These are phyloP conservation scores for Acrocephalus arundinaceus DNA, from an alignment of 2,113 vertebrate genomes.

Conservation along the genomic window DNA sequence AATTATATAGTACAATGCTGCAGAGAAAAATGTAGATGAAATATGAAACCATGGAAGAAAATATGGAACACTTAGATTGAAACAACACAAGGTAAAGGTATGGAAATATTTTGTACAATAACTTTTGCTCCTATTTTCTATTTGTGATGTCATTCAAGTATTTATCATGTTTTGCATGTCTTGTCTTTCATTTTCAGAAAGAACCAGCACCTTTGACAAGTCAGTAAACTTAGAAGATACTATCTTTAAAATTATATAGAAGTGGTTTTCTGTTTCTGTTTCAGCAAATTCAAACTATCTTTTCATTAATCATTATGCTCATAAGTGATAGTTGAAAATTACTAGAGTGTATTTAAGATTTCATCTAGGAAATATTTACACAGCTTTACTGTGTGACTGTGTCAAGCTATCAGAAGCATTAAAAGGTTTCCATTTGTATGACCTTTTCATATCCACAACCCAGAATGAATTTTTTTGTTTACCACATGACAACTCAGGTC, in stretches of 20 bases:
- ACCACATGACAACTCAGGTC: neutral
- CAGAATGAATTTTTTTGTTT: neutral
- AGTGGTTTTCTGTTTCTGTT: neutral
- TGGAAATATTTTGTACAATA: neutral
- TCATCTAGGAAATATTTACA: neutral
- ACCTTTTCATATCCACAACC: neutral
- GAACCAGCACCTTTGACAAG: neutral
- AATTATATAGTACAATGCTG: neutral
- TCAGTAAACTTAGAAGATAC: neutral
- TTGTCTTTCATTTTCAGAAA: neutral
- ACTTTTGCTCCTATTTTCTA: neutral
- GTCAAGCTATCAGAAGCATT: neutral
- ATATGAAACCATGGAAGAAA: neutral
- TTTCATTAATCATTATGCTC: neutral
- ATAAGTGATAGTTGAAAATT: neutral
- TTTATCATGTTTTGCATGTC: neutral
- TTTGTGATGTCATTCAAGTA: neutral
- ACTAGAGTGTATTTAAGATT: neutral
- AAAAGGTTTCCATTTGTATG: conserved; percentile 2
- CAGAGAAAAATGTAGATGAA: neutral
- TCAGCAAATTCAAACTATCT: neutral
- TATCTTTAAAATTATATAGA: neutral
- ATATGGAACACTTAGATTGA: neutral
- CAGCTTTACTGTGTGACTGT: neutral
- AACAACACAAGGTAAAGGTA: neutral